These are phyloP conservation scores for Drosophila ohnishii DNA, from an alignment of 1,140 invertebrate genomes.

Conservation along the genomic window DNA sequence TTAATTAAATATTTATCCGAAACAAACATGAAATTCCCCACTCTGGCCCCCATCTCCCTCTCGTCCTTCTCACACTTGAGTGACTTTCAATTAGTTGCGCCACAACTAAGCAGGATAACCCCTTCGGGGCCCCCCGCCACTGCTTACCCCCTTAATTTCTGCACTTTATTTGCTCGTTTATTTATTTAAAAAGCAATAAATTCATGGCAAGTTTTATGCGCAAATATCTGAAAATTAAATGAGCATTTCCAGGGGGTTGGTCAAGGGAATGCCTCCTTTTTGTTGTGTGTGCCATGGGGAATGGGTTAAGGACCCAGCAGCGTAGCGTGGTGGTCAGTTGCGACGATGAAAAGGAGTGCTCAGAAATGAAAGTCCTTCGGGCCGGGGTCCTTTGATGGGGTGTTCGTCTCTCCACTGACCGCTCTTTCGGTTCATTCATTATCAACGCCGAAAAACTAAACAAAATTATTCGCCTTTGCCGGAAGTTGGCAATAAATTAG, in stretches of 20 bases:
- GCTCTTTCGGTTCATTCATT: constrained; percentile 75
- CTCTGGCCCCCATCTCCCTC: neutral
- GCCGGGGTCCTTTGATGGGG: neutral
- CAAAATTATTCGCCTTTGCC: constrained; percentile 78
- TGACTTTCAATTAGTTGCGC: constrained; percentile 82
- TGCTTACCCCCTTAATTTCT: constrained; percentile 46
- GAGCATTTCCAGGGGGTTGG: constrained; percentile 69
- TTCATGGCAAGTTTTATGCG: constrained; percentile 82
- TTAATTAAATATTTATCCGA: constrained; percentile 77
- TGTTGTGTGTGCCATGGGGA: neutral
- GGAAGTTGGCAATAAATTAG: constrained; percentile 82
- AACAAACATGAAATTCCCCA: constrained; percentile 34
- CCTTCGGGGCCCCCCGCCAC: neutral
- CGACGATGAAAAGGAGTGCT: constrained; percentile 54
- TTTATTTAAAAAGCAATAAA: constrained; percentile 83
- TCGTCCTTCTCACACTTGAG: constrained; percentile 64
- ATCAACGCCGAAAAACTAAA: constrained; percentile 80
- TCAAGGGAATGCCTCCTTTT: constrained; percentile 30
- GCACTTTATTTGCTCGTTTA: constrained; percentile 80
- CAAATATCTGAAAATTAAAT: constrained; percentile 81
- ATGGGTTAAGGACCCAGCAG: constrained; percentile 50
- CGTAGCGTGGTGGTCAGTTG: constrained; percentile 49
- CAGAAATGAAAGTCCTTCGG: constrained; percentile 57
- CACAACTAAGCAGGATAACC: constrained; percentile 56
- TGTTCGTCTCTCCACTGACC: constrained; percentile 52